Conservation (phyloP, 2,888 invertebrate genomes). For the Venusia cambrica region DNA sequence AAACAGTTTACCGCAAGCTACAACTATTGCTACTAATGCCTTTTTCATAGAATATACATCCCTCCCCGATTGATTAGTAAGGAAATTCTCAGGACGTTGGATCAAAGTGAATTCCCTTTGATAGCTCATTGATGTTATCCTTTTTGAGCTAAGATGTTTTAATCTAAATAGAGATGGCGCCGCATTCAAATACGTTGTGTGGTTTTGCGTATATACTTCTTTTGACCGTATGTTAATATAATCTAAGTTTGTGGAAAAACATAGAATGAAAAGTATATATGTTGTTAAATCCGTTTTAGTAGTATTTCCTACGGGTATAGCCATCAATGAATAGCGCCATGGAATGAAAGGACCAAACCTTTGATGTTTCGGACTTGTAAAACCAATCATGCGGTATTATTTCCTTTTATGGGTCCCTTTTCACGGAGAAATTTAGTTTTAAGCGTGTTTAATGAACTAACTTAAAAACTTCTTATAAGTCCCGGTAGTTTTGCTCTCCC, state of each 20-base stretch:
- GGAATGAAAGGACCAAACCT: constrained; percentile 48
- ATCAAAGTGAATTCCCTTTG: constrained; percentile 55
- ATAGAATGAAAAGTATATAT: constrained; percentile 33
- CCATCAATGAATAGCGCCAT: constrained; percentile 44
- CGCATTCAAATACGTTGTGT: constrained; percentile 7
- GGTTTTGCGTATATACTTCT: constrained; percentile 8
- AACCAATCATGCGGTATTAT: constrained; percentile 52
- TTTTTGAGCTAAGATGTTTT: constrained; percentile 22
- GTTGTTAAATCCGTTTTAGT: constrained; percentile 41
- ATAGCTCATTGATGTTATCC: constrained; percentile 31
- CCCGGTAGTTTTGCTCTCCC: too few species aligned
- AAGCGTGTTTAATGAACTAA: constrained; percentile 26
- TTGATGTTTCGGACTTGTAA: constrained; percentile 53
- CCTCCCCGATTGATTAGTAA: constrained; percentile 71
- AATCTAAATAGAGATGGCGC: constrained; percentile 12
- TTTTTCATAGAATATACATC: constrained; percentile 66
- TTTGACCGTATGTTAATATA: too few species aligned
- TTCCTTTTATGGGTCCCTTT: constrained; percentile 44
- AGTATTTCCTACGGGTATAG: constrained; percentile 46
- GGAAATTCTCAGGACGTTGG: constrained; percentile 68
- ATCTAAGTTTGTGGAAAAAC: not conserved
- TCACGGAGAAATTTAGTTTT: constrained; percentile 34
- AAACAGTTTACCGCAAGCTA: constrained; percentile 77
- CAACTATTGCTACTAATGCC: constrained; percentile 78
- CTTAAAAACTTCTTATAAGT: too few species aligned